phyloP scores from a whole-genome alignment of 2,113 vertebrate genomes.

The Turdus rufiventris region DNA sequence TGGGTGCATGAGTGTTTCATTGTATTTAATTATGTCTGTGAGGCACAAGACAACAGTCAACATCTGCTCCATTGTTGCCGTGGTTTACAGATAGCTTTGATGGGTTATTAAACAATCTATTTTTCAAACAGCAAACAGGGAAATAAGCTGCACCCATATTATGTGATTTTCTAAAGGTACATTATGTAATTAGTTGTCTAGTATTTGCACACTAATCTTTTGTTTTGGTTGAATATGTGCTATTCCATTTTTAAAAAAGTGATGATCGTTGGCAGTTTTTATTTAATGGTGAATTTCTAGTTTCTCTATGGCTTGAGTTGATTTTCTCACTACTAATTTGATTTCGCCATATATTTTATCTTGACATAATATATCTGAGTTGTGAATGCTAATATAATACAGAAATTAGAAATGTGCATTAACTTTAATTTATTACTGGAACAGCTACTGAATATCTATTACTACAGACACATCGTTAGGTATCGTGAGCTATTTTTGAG shows the following conservation, averaged over 20 bases:
- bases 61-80: slow-evolving; percentile 83
- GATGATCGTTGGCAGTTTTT: not conserved
- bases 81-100: slow-evolving; percentile 81
- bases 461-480: not conserved
- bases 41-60: slow-evolving; percentile 76
- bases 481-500: not conserved
- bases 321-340: not conserved
- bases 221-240: slow-evolving; percentile 59
- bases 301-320: not conserved
- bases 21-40: slow-evolving; percentile 79
- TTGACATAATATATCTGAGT: not conserved
- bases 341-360: not conserved
- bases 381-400: not conserved
- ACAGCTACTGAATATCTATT: not conserved
- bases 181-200: slow-evolving; percentile 70
- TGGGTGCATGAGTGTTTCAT: slow-evolving; percentile 69
- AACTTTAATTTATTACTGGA: not conserved
- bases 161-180: slow-evolving; percentile 69
- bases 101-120: slow-evolving; percentile 84
- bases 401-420: not conserved
- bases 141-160: slow-evolving; percentile 69
- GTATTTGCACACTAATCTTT: slow-evolving; percentile 49
- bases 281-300: not conserved
- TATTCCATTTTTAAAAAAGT: not conserved
- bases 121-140: slow-evolving; percentile 74